These are phyloP conservation scores for Ivindomyrus marchei DNA, from an alignment of 2,113 vertebrate genomes.

Conservation along the genomic window DNA sequence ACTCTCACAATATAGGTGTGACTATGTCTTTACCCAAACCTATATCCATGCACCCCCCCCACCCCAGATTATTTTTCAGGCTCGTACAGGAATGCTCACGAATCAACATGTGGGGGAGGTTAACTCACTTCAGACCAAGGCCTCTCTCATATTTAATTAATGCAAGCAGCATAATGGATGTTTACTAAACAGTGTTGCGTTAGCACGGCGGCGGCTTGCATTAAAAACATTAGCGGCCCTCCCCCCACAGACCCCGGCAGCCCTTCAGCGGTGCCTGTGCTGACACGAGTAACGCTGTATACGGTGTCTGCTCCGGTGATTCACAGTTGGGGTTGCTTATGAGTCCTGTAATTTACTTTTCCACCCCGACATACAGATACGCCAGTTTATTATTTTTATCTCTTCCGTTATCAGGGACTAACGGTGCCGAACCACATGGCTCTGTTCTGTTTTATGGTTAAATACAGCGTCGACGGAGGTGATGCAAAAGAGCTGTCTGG, in stretches of 20 bases:
- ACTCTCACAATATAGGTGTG: not conserved
- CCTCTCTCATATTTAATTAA: not conserved
- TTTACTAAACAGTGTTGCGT: not conserved
- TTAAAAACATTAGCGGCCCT: not conserved
- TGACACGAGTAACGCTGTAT: not conserved
- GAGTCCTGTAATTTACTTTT: not conserved
- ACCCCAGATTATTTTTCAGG: not conserved
- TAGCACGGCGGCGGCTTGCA: not conserved
- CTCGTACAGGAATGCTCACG: not conserved
- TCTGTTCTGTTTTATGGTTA: not conserved
- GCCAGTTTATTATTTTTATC: not conserved
- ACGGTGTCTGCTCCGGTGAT: not conserved
- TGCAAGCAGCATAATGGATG: not conserved
- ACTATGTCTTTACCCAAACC: not conserved
- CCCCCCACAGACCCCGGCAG: not conserved
- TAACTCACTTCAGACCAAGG: not conserved
- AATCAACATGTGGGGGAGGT: not conserved
- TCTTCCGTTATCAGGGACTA: not conserved
- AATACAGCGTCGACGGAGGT: not conserved
- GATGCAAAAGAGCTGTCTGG: not conserved
- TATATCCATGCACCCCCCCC: not conserved
- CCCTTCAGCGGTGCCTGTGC: not conserved
- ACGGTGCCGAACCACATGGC: not conserved
- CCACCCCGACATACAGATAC: not conserved
- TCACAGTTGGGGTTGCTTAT: not conserved